Percentiles rank a stretch among this genome's conserved stretches.
Evolutionary conservation across 2,113 vertebrate species (phyloP).

Genomic region (Vireo altiloquus): DNA sequence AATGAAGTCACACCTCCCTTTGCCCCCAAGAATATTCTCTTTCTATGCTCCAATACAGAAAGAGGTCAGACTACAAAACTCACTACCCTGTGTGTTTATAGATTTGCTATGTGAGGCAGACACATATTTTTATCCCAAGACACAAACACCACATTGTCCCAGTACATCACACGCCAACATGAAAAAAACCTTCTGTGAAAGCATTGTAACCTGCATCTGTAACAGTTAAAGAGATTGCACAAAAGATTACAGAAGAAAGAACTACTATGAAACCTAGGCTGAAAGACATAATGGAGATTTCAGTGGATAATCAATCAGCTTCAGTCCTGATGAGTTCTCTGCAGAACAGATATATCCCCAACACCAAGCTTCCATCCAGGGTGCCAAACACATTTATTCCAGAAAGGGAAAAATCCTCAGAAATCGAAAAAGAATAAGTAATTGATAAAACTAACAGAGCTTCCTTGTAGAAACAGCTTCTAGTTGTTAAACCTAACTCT

Average conservation of each 20-base stretch:
- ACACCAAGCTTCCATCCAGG: background rate
- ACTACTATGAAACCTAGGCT: background rate
- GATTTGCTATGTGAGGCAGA: background rate
- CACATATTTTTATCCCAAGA: background rate
- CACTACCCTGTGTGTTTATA: background rate
- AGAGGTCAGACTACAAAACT: background rate
- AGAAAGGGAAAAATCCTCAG: background rate
- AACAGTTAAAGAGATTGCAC: background rate
- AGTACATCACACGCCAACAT: accelerated
- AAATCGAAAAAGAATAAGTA: background rate
- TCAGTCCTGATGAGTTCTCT: background rate
- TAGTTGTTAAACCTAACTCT: background rate
- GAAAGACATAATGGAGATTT: background rate
- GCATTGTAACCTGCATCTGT: background rate
- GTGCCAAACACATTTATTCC: background rate
- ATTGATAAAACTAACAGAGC: background rate
- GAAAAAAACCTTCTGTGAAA: background rate
- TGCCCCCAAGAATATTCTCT: background rate
- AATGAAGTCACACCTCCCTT: background rate
- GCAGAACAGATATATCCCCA: background rate
- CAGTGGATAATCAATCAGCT: background rate
- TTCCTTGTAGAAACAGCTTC: background rate
- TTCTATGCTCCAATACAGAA: background rate
- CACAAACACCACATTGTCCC: background rate
- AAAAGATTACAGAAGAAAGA: background rate